phyloP scores from a whole-genome alignment of 1,140 invertebrate species.

The Drosophila orena region DNA sequence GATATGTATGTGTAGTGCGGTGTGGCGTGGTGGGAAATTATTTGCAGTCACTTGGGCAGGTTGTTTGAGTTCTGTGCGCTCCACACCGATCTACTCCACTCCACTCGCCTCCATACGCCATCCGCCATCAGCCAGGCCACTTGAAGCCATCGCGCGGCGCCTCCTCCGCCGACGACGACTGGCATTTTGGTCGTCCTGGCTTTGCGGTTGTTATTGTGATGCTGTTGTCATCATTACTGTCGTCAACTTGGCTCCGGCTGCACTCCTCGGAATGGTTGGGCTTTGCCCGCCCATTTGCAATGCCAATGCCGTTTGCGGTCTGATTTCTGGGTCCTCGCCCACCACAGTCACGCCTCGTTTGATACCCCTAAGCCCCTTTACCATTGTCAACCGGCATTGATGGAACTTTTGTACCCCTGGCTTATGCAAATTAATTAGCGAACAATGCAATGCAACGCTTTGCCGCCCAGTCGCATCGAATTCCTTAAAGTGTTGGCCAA shows the following conservation, averaged over 20 bases:
- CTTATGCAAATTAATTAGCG: conserved; percentile 59
- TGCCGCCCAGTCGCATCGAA: conserved; percentile 1
- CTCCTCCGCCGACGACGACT: conserved; percentile 6
- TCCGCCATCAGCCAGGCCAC: conserved; percentile 26
- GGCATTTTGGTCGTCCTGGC: conserved; percentile 59
- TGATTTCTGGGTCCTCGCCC: conserved; percentile 55
- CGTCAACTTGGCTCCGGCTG: conserved; percentile 21
- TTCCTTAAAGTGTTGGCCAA: conserved; percentile 35
- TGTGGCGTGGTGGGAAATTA: conserved; percentile 47
- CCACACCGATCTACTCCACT: too few relatives aligned
- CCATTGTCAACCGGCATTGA: conserved; percentile 40
- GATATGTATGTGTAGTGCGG: conserved; percentile 1
- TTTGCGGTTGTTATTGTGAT: conserved; percentile 57
- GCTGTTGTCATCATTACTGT: conserved; percentile 58
- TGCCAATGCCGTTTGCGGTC: conserved; percentile 71
- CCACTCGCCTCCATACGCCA: too few relatives aligned
- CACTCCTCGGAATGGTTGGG: conserved; percentile 6
- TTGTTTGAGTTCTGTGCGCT: conserved; percentile 46
- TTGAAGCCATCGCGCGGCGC: conserved; percentile 35
- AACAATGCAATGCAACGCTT: background rate
- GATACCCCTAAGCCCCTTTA: background rate
- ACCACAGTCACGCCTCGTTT: conserved; percentile 26
- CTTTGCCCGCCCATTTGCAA: conserved; percentile 59
- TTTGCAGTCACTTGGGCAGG: conserved; percentile 62
- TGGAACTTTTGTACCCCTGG: conserved; percentile 46